Percentiles rank a stretch among this genome's conserved stretches.
phyloP scores from a whole-genome alignment of 2,113 vertebrate genomes.

The Eleginops maclovinus region DNA sequence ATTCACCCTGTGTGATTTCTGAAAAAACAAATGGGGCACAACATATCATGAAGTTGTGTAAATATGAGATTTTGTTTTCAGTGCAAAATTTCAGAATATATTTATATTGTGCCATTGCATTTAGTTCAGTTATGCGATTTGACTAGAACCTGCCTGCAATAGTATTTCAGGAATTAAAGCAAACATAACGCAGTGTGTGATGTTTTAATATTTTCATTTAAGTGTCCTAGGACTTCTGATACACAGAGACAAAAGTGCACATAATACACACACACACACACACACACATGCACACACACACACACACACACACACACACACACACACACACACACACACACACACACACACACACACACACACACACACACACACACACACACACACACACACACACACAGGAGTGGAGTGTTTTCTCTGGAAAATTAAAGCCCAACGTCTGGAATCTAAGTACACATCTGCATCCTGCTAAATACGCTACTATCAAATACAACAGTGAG shows the following conservation, averaged over 20 bases:
- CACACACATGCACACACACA: conserved; percentile 8
- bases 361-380: conserved; percentile 6
- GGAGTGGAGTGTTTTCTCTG: conserved; percentile 44
- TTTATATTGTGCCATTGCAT: conserved; percentile 24
- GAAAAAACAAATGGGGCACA: conserved; percentile 42
- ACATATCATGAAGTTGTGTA: conserved; percentile 27
- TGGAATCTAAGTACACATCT: conserved; percentile 71
- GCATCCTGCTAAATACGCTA: conserved; percentile 68
- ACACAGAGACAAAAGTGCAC: conserved; percentile 4
- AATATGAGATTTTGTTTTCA: conserved; percentile 19
- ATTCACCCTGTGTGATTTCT: conserved; percentile 26
- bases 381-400: not conserved
- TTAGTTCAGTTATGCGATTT: conserved; percentile 29
- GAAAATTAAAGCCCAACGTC: conserved; percentile 65
- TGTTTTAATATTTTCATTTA: conserved; percentile 16
- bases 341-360: not conserved
- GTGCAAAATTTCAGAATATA: conserved; percentile 7
- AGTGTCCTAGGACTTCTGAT: conserved; percentile 2
- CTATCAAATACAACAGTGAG: conserved; percentile 44
- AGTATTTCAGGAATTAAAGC: conserved; percentile 15
- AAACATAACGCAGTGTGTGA: not conserved
- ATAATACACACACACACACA: not conserved
- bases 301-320: not conserved
- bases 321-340: conserved; percentile 4
- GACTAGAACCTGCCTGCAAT: conserved; percentile 6